These are phyloP conservation scores for Capreolus pygargus DNA, from an alignment of 2,113 vertebrate species.

Conservation along the genomic window DNA sequence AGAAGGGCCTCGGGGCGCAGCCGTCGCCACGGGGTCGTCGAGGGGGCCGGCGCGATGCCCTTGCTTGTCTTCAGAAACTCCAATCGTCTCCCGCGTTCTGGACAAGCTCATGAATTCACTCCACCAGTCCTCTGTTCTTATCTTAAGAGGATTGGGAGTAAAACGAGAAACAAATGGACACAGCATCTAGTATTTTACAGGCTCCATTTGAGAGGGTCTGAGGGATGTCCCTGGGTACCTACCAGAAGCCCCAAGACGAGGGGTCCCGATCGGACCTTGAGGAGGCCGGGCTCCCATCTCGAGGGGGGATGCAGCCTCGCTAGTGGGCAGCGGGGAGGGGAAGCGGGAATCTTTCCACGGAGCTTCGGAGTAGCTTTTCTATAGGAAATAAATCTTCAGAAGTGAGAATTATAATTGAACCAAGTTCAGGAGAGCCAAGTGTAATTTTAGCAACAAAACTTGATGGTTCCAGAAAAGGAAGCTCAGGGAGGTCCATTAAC, in stretches of 20 bases:
- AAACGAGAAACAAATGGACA: too few relatives aligned
- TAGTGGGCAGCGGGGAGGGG: too few relatives aligned
- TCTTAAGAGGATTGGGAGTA: background rate
- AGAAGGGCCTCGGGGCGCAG: fast-evolving
- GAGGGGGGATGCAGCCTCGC: fast-evolving
- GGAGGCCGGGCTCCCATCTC: fast-evolving
- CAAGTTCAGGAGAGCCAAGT: conserved; percentile 22
- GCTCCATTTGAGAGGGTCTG: fast-evolving
- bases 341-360: background rate
- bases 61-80: fast-evolving
- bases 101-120: fast-evolving
- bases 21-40: fast-evolving
- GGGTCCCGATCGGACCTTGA: fast-evolving
- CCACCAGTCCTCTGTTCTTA: fast-evolving
- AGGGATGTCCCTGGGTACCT: fast-evolving
- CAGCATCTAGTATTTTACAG: fast-evolving
- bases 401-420: conserved; percentile 21
- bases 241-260: fast-evolving
- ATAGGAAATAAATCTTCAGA: conserved; percentile 8
- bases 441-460: conserved; percentile 52
- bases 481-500: background rate
- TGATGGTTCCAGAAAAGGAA: conserved; percentile 10
- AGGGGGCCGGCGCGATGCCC: fast-evolving
- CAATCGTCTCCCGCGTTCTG: fast-evolving
- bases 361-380: background rate